A percentile compares a stretch with the other conserved stretches of the same genome.
phyloP scores from a whole-genome alignment of 1,140 invertebrate species.

The Tribolium madens region DNA sequence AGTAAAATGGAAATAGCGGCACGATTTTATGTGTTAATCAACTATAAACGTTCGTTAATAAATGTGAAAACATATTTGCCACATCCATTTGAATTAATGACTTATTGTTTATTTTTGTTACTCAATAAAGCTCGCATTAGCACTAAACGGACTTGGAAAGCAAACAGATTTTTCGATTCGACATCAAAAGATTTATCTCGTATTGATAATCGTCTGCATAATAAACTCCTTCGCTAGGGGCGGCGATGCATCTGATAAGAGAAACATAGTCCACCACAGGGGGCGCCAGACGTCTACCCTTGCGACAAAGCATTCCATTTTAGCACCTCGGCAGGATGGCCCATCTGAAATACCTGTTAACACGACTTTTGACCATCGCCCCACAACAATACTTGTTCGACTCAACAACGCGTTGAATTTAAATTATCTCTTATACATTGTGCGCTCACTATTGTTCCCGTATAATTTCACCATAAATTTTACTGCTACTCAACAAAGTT shows the following conservation, averaged over 20 bases:
- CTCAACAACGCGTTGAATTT: constrained; percentile 48
- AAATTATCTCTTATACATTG: constrained; percentile 48
- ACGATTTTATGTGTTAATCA: not conserved
- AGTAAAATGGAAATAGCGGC: not conserved
- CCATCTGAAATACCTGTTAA: constrained; percentile 43
- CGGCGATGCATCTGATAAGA: constrained; percentile 25
- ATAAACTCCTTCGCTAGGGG: constrained; percentile 11
- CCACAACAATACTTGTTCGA: constrained; percentile 41
- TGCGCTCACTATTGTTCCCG: constrained; percentile 45
- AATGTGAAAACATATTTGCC: not conserved
- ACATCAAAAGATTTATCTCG: constrained; percentile 9
- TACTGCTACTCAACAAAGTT: constrained; percentile 41
- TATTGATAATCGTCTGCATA: constrained; percentile 21
- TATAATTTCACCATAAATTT: constrained; percentile 48
- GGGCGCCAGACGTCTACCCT: constrained; percentile 14
- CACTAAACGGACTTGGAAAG: too few species aligned
- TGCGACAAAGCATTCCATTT: constrained; percentile 32
- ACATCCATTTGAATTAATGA: not conserved
- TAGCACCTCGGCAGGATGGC: constrained; percentile 13
- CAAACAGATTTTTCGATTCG: too few species aligned
- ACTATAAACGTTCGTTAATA: not conserved
- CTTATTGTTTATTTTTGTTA: not conserved
- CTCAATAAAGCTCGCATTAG: not conserved
- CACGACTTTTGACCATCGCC: constrained; percentile 47
- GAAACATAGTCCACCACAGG: not conserved